Evolutionary conservation across 2,888 invertebrate species (phyloP).

Genomic region (Drosophila eohydei): DNA sequence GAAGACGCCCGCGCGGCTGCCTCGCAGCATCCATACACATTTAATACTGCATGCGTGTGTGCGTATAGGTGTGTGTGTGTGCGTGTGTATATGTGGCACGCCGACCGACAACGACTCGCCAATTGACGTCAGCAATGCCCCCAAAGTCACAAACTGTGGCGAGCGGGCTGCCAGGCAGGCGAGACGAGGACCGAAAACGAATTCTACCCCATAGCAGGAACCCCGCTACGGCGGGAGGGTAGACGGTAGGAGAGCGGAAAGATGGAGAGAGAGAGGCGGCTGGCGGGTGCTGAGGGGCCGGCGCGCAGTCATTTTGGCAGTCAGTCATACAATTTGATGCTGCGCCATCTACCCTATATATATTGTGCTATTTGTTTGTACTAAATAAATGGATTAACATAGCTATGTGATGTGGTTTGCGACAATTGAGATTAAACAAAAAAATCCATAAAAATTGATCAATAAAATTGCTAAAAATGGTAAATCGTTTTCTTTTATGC

Average conservation of each 20-base stretch:
- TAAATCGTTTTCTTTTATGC: too few species aligned
- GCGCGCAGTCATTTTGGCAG: conserved; percentile 72
- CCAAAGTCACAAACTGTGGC: conserved; percentile 77
- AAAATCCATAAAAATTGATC: not conserved
- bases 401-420: conserved; percentile 16
- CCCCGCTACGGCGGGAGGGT: not conserved
- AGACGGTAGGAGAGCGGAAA: not conserved
- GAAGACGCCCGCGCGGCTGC: conserved; percentile 74
- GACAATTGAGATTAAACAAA: not conserved
- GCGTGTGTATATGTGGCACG: conserved; percentile 70
- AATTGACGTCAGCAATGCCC: conserved; percentile 85
- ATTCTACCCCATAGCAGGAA: conserved; percentile 23
- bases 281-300: conserved; percentile 4
- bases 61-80: conserved; percentile 12
- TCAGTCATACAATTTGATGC: conserved; percentile 75
- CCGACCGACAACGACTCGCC: conserved; percentile 81
- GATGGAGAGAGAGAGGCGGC: not conserved
- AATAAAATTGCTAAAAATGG: too few species aligned
- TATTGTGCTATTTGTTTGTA: conserved; percentile 9
- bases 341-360: conserved; percentile 49
- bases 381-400: not conserved
- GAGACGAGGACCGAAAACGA: conserved; percentile 20
- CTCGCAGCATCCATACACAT: conserved; percentile 20
- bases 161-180: conserved; percentile 76
- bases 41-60: conserved; percentile 2